These are phyloP conservation scores for Diceros bicornis DNA, from an alignment of 2,797 vertebrate species.

Conservation along the genomic window DNA sequence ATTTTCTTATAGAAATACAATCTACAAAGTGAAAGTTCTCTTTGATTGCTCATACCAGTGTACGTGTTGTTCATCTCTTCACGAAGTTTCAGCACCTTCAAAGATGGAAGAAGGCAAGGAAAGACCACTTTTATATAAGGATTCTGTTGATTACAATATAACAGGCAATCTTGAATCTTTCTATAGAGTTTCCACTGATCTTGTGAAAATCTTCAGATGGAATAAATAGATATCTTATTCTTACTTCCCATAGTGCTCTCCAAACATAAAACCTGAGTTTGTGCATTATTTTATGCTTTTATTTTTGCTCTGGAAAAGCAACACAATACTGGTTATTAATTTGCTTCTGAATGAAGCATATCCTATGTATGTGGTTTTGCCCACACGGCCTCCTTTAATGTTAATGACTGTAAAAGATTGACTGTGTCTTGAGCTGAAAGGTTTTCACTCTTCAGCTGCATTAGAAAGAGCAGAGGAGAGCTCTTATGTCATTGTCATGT, in stretches of 20 bases:
- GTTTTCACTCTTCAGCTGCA: constrained; percentile 78
- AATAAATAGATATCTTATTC: not conserved
- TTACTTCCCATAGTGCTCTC: not conserved
- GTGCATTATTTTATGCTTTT: constrained; percentile 40
- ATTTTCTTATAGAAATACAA: constrained; percentile 10
- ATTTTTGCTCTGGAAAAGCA: constrained; percentile 81
- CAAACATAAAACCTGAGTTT: not conserved
- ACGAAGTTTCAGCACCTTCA: not conserved
- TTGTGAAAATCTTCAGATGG: not conserved
- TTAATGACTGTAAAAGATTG: constrained; percentile 56
- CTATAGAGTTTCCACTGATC: not conserved
- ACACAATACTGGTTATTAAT: constrained; percentile 74
- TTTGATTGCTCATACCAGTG: not conserved
- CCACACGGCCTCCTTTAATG: constrained; percentile 25
- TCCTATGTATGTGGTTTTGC: constrained; percentile 69
- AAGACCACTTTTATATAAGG: not conserved
- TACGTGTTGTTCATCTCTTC: not conserved
- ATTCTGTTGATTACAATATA: not conserved
- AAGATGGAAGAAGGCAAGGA: not conserved
- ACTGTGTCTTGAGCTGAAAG: constrained; percentile 66
- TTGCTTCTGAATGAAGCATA: constrained; percentile 69
- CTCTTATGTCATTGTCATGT: constrained; percentile 84
- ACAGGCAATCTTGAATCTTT: not conserved
- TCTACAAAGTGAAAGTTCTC: not conserved
- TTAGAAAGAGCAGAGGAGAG: constrained; percentile 81